Conservation (phyloP, 1,140 invertebrate genomes). For the Metopolophium dirhodum region DNA sequence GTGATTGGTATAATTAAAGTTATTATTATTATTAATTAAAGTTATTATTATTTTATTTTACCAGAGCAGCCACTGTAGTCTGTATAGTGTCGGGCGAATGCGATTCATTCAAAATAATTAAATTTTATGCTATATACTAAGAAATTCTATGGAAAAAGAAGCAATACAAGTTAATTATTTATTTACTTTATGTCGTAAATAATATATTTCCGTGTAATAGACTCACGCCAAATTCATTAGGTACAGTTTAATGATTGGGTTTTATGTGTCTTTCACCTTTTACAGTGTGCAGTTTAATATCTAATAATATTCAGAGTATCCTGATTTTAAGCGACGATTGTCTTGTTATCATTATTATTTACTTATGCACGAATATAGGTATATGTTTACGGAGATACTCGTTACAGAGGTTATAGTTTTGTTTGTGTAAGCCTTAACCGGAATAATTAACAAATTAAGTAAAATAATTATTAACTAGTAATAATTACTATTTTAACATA, state of each 20-base stretch:
- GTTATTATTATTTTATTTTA: neutral
- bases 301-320: neutral
- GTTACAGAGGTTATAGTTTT: neutral
- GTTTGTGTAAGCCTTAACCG: neutral
- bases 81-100: neutral
- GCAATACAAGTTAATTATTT: neutral
- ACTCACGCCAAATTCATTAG: neutral
- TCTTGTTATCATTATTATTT: neutral
- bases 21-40: neutral
- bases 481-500: neutral
- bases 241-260: neutral
- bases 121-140: neutral
- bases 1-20: neutral
- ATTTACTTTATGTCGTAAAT: neutral
- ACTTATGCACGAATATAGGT: neutral
- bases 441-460: slow-evolving; percentile 9
- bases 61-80: neutral
- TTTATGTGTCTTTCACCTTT: neutral
- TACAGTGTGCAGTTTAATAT: neutral
- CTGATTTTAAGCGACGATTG: neutral
- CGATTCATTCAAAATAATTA: neutral
- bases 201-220: neutral
- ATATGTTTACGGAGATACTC: neutral
- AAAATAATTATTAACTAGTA: neutral
- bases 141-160: neutral